These are phyloP conservation scores for Tenrec ecaudatus DNA, from an alignment of 2,113 vertebrate genomes.

Conservation along the genomic window DNA sequence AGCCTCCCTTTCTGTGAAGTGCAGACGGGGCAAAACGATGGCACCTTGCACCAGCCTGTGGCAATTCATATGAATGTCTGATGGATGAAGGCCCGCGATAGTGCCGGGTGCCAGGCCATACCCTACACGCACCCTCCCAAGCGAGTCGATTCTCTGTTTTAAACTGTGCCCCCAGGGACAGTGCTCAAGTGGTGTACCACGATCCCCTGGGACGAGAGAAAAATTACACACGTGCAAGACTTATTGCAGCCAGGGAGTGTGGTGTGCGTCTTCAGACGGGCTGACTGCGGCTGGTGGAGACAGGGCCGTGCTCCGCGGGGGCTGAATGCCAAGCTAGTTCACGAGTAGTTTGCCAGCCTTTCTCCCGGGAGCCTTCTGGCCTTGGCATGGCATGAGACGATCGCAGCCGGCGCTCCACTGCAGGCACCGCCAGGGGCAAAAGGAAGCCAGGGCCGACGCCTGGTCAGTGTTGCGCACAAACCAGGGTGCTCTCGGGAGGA, in stretches of 20 bases:
- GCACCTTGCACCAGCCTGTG: constrained; percentile 30
- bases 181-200: not conserved
- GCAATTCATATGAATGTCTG: not conserved
- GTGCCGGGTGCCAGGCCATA: too few species aligned
- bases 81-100: not conserved
- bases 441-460: too few species aligned
- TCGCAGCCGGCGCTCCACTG: too few species aligned
- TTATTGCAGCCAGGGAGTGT: not conserved
- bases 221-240: not conserved
- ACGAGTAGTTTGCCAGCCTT: too few species aligned
- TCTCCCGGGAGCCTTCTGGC: not conserved
- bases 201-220: not conserved
- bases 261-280: not conserved
- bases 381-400: too few species aligned
- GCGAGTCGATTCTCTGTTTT: not conserved
- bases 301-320: not conserved
- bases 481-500: not conserved
- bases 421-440: too few species aligned
- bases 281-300: not conserved
- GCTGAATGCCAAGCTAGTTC: not conserved
- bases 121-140: not conserved
- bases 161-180: not conserved
- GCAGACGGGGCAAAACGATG: not conserved
- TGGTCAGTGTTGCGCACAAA: too few species aligned
- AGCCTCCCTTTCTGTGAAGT: constrained; percentile 7